Percentiles rank a stretch among this genome's conserved stretches.
Conservation (phyloP, 1,140 invertebrate genomes). For the Anadara kagoshimensis region DNA sequence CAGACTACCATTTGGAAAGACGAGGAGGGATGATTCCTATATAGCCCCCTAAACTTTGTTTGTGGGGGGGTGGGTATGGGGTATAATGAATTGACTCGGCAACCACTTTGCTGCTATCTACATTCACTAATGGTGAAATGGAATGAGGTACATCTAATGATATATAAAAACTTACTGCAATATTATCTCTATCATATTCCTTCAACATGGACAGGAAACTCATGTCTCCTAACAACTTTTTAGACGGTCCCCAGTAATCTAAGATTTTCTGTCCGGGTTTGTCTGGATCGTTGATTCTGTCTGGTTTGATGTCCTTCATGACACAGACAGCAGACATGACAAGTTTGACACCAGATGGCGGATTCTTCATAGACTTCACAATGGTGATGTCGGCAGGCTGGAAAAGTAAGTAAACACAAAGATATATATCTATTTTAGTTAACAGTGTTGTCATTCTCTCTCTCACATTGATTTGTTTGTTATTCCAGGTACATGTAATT, state of each 20-base stretch:
- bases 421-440: too few relatives aligned
- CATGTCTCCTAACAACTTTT: conserved; percentile 91
- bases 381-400: conserved; percentile 74
- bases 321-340: conserved; percentile 75
- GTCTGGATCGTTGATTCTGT: conserved; percentile 75
- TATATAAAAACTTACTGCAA: conserved; percentile 58
- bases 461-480: too few relatives aligned
- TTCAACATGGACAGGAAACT: conserved; percentile 87
- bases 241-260: conserved; percentile 95
- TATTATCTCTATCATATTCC: conserved; percentile 88
- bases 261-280: conserved; percentile 84
- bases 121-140: too few relatives aligned
- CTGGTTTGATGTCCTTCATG: conserved; percentile 73
- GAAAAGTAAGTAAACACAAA: not conserved
- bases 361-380: conserved; percentile 75
- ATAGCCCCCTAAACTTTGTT: too few relatives aligned
- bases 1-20: too few relatives aligned
- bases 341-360: conserved; percentile 72
- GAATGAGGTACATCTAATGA: too few relatives aligned
- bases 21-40: too few relatives aligned
- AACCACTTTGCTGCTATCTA: too few relatives aligned
- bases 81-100: too few relatives aligned
- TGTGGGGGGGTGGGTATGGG: too few relatives aligned
- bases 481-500: too few relatives aligned
- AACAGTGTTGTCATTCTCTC: too few relatives aligned